Conservation (phyloP, 92 coral and sea anemone genomes). For the Anthopleura xanthogrammica region DNA sequence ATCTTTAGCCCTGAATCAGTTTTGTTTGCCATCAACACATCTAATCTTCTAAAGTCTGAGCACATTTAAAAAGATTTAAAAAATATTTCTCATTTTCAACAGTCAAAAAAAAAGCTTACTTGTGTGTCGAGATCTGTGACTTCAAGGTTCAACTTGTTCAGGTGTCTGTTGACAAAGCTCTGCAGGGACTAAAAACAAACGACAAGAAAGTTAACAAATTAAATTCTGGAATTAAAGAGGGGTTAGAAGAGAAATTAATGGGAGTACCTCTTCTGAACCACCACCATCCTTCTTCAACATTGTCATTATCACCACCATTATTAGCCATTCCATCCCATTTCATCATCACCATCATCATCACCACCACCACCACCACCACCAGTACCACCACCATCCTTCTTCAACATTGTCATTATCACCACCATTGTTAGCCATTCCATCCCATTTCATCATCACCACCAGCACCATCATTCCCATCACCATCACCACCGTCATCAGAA, state of each 20-base stretch:
- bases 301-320: not conserved
- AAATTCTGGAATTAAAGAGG: too few species aligned
- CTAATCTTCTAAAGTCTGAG: too few species aligned
- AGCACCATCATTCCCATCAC: not conserved
- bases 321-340: too few species aligned
- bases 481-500: not conserved
- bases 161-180: conserved; percentile 93
- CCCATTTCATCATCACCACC: not conserved
- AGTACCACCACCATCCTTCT: not conserved
- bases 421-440: not conserved
- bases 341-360: not conserved
- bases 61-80: too few species aligned
- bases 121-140: conserved; percentile 90
- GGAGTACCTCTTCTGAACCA: too few species aligned
- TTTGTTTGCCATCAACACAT: too few species aligned
- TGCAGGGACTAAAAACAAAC: conserved; percentile 72
- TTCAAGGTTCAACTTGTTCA: conserved; percentile 82
- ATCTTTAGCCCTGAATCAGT: too few species aligned
- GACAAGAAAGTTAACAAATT: not conserved
- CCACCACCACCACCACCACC: not conserved
- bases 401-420: not conserved
- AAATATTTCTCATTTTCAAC: not conserved
- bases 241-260: too few species aligned
- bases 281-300: too few species aligned
- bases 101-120: conserved; percentile 33